Evolutionary conservation across 1,140 invertebrate species (phyloP).

Genomic region (Colletes latitarsis): DNA sequence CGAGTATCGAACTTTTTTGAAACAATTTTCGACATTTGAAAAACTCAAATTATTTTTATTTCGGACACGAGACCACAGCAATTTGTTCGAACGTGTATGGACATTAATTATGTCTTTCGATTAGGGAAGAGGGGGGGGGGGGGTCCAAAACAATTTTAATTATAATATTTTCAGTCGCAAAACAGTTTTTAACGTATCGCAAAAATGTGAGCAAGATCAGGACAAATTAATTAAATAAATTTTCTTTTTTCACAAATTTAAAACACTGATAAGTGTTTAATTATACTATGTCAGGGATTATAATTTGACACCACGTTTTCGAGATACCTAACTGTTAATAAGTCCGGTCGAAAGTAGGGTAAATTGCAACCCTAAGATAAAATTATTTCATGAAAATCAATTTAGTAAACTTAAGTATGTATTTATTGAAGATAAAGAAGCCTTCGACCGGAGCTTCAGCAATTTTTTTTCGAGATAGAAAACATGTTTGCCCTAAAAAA

Average conservation of each 20-base stretch:
- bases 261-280: no score
- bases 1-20: no score
- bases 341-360: conserved; percentile 9
- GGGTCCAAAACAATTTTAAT: not conserved
- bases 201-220: no score
- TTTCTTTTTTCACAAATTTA: no score
- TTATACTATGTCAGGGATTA: no score
- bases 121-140: not conserved
- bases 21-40: not conserved
- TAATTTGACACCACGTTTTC: no score
- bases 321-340: not conserved
- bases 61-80: no score
- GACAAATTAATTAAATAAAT: no score
- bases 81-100: not conserved
- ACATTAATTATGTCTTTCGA: not conserved
- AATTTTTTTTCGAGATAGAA: not conserved
- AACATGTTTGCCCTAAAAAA: not conserved
- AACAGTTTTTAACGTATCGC: not conserved
- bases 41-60: no score
- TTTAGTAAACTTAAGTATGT: no score
- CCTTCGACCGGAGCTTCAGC: conserved; percentile 11
- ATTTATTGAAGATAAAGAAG: not conserved
- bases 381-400: no score
- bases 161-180: not conserved
- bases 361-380: conserved; percentile 11